phyloP scores from a whole-genome alignment of 2,797 vertebrate genomes.

The Mycteria americana region DNA sequence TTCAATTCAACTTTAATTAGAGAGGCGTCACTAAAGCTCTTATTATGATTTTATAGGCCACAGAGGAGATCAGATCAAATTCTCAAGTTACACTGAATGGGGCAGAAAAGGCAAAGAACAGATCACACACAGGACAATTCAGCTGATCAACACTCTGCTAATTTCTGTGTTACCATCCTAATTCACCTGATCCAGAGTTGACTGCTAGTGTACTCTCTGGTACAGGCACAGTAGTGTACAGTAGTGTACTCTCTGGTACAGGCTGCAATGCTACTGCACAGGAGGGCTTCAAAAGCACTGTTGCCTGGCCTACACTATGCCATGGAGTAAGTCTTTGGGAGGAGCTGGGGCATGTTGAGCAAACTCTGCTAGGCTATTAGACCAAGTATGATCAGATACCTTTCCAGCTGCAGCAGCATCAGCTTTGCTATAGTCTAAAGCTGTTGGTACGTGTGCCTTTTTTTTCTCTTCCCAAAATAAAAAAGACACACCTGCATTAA shows the following conservation, averaged over 20 bases:
- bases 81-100: not conserved
- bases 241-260: not conserved
- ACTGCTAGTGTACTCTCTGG: no score
- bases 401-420: not conserved
- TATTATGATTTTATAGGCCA: constrained; percentile 45
- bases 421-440: not conserved
- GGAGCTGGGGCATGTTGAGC: not conserved
- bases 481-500: not conserved
- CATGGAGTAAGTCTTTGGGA: not conserved
- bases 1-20: constrained; percentile 44
- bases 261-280: not conserved
- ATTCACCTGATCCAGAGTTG: not conserved
- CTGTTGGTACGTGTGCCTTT: not conserved
- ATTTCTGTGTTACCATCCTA: not conserved
- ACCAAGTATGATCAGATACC: not conserved
- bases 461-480: not conserved
- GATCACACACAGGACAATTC: not conserved
- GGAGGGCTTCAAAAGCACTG: not conserved
- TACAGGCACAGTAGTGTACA: no score
- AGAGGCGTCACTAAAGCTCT: constrained; percentile 34
- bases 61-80: constrained; percentile 31
- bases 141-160: not conserved
- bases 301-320: not conserved
- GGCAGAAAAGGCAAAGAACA: not conserved
- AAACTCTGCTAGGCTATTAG: not conserved